These are phyloP conservation scores for Anableps anableps DNA, from an alignment of 2,797 vertebrate genomes.

Conservation along the genomic window DNA sequence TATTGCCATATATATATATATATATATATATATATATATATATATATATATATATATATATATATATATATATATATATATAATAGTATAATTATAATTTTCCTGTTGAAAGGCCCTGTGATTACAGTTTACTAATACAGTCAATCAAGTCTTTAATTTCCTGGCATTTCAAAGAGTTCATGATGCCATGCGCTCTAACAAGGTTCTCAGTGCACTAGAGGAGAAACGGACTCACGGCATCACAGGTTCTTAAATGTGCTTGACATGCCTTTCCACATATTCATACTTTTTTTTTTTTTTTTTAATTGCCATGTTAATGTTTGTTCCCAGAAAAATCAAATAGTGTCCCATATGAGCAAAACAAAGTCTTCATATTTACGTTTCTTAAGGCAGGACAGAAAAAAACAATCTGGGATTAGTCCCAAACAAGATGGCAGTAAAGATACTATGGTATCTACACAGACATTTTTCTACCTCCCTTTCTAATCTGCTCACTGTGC, in stretches of 20 bases:
- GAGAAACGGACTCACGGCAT: neutral
- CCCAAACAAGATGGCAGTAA: neutral
- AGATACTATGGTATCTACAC: neutral
- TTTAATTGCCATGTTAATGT: neutral
- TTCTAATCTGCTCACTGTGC: neutral
- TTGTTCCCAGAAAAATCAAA: neutral
- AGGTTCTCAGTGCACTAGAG: too few species aligned
- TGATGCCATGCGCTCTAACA: too few species aligned
- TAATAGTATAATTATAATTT: too few species aligned
- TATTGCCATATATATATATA: neutral
- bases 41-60: neutral
- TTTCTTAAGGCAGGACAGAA: neutral
- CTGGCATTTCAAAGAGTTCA: too few species aligned
- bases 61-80: neutral
- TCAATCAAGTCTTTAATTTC: too few species aligned
- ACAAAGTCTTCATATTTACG: neutral
- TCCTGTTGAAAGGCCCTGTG: neutral
- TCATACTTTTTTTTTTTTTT: neutral
- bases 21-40: neutral
- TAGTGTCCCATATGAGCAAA: neutral
- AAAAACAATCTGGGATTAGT: neutral
- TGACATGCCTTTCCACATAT: neutral
- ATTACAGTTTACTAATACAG: too few species aligned
- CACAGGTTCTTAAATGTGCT: neutral
- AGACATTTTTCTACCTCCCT: neutral